Base-by-base conservation (phyloP, 1,140 invertebrate genomes). In the Dysdera silvatica region DNA sequence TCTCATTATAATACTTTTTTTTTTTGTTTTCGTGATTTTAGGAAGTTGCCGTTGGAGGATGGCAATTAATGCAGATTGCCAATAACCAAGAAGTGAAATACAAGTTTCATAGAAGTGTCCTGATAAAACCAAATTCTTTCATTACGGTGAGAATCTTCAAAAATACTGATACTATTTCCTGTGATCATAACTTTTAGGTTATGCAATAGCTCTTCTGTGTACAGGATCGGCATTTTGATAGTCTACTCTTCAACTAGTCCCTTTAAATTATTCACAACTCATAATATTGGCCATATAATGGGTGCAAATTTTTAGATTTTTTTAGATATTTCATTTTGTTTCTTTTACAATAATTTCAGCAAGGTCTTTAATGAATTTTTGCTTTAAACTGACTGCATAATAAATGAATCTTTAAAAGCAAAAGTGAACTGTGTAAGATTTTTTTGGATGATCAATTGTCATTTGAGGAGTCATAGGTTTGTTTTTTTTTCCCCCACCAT, bases 1-100 rank as follows among this genome's bases (percentile, higher is more conserved):
- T n/a, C 1, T 40, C 10, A 14, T 54, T 54, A n/a, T 12, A 54
- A 1, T 33, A 6, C 18, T 52, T 35, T 12, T 53, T 52, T 33
- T 51, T 40, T 49, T 29, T 51, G 14, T 65, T 59, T 41, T 31
- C 33, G 16, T 10, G 12, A 23, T 18, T 57, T 3, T 28, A 66
- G 56, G 69, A 70, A 48, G 37, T 70, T 16, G 61, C 69, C 6
- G 20, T 70, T 8, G 56, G 67, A 26, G 61, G 69, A 40, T 70
- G 69, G 69, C 59, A 67, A n/a, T 23, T 70, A 12, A 31, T 64
- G 20, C 62, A 64, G 37, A 53, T 54, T 48, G 61, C 60, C 32
- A 66, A 66, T 32, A 63, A 57, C 2, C 40, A 65, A 14, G 65
- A 66, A 41, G 68, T 67, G 3, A 60, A 45, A 20, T 70, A 64